Base-by-base conservation (phyloP, 2,797 vertebrate species). In the Alca torda region DNA sequence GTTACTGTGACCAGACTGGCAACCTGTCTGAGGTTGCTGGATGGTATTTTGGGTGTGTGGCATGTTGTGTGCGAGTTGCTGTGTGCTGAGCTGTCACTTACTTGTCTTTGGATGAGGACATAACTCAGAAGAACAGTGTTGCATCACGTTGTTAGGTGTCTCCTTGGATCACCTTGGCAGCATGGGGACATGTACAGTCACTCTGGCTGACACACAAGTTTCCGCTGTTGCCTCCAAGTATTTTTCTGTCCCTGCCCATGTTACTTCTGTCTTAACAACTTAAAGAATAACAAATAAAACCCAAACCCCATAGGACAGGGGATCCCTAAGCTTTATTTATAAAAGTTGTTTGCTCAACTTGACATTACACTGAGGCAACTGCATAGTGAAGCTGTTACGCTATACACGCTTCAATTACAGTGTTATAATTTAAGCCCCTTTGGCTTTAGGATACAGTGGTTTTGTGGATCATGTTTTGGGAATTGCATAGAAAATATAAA, bases 81-180 rank as follows among this genome's bases (percentile, higher is more conserved):
- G 25, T 28, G 30, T 56, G 35, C 56, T 67, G 50, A 74, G 31
- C 53, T 89, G 3, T n/a, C 13, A 0, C 16, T 24, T 57, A 0
- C 18, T 74, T 3, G 2, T 43, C 13, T 20, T 63, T 14, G 30
- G 16, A 26, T 0, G 2, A 45, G 15, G 18, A 10, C 0, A 0
- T 43, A 20, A 6, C 21, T 59, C 59, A 5, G 72, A 39, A 31
- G 82, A 67, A 28, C 25, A 23, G 17, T 39, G 46, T 65, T 75
- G 28, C 45, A 48, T 33, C 16, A 6, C 0, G 0, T 24, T n/a
- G 3, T 28, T 31, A 20, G 28, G 13, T 24, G 46, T 87, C 19
- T 1, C 45, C 76, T 46, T 54, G 21, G 43, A 30, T 17, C 56
- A 57, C 33, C 54, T 63, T 5, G 26, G 16, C 37, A 48, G 33